phyloP scores from a whole-genome alignment of 2,113 vertebrate genomes.

The Toxotes jaculatrix region DNA sequence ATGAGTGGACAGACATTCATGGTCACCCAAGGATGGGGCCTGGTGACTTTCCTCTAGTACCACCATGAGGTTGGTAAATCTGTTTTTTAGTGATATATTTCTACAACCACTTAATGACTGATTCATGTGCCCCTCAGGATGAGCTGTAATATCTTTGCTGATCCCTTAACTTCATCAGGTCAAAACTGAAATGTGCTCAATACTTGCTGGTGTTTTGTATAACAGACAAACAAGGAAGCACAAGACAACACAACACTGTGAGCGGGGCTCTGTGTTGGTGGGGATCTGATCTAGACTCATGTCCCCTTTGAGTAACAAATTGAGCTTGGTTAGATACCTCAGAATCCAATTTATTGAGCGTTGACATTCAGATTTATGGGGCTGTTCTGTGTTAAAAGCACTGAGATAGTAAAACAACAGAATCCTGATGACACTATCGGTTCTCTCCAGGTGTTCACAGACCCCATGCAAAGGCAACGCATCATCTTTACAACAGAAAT shows the following conservation, averaged over 20 bases:
- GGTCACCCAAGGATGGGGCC: neutral
- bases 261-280: neutral
- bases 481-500: conserved; percentile 55
- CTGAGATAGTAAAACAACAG: conserved; percentile 53
- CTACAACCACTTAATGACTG: neutral
- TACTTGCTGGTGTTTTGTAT: conserved; percentile 40
- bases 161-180: no score
- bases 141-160: neutral
- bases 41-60: neutral
- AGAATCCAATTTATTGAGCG: conserved; percentile 51
- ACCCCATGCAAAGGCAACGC: conserved; percentile 45
- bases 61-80: no score
- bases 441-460: conserved; percentile 65
- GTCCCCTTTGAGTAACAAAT: conserved; percentile 50
- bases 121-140: neutral
- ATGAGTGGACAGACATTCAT: neutral
- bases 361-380: conserved; percentile 68
- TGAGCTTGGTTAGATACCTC: conserved; percentile 33
- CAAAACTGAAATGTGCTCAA: neutral
- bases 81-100: neutral
- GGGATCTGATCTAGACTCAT: conserved; percentile 38
- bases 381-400: conserved; percentile 51
- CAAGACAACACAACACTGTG: conserved; percentile 5
- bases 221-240: conserved; percentile 36
- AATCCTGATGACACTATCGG: conserved; percentile 61